Evolutionary conservation across 2,888 invertebrate species (phyloP).

Genomic region (Trachelus troglodyta): DNA sequence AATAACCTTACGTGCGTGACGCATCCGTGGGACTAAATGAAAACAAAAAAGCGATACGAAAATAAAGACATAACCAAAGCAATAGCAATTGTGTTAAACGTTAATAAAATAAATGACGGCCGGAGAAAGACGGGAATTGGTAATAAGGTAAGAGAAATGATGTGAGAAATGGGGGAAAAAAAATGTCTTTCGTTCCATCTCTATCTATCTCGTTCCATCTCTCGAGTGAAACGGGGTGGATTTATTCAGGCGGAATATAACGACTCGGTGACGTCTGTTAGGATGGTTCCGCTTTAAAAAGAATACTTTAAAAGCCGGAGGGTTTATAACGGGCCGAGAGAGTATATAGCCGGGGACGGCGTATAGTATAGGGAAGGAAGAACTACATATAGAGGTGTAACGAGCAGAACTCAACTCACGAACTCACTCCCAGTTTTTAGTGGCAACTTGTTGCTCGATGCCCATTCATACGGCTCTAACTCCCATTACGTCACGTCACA

Average conservation of each 20-base stretch:
- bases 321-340: slow-evolving; percentile 63
- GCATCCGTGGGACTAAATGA: too few relatives aligned
- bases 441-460: slow-evolving; percentile 67
- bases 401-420: slow-evolving; percentile 67
- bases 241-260: slow-evolving; percentile 42
- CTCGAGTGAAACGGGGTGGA: slow-evolving; percentile 14
- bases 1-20: too few relatives aligned
- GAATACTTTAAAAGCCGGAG: slow-evolving; percentile 67
- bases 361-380: slow-evolving; percentile 65
- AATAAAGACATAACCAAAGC: not conserved
- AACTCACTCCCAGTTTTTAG: slow-evolving; percentile 67
- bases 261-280: slow-evolving; percentile 59
- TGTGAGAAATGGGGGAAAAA: not conserved
- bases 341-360: slow-evolving; percentile 52
- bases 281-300: slow-evolving; percentile 66
- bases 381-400: slow-evolving; percentile 67
- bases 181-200: not conserved
- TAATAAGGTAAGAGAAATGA: not conserved
- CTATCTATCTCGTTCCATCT: not conserved
- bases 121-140: not conserved
- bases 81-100: not conserved
- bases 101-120: not conserved
- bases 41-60: too few relatives aligned
- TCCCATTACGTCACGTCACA: slow-evolving; percentile 67
- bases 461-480: slow-evolving; percentile 67